Evolutionary conservation across 1,140 invertebrate genomes (phyloP).

Genomic region (Drosophila funebris): DNA sequence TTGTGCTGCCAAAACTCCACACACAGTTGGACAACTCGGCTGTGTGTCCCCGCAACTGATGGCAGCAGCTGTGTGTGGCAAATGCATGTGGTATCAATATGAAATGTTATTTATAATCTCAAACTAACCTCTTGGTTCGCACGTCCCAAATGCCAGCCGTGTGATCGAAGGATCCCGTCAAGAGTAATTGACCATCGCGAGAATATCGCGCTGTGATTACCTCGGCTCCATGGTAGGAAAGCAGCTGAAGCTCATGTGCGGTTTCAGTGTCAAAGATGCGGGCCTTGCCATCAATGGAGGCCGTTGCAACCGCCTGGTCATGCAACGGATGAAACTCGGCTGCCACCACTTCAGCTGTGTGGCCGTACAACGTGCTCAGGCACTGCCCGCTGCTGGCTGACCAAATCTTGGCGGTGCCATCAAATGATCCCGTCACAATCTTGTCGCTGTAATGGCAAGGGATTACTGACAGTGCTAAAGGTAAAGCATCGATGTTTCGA

Average conservation of each 20-base stretch:
- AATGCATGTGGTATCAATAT: background rate
- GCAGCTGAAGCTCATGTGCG: constrained; percentile 86
- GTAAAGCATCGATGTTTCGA: background rate
- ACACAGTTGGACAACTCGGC: constrained; percentile 90
- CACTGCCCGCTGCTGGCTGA: constrained; percentile 86
- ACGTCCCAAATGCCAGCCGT: constrained; percentile 91
- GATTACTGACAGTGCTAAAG: background rate
- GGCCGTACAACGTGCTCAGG: constrained; percentile 88
- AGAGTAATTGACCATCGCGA: constrained; percentile 87
- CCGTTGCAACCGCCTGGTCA: constrained; percentile 87
- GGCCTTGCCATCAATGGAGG: constrained; percentile 90
- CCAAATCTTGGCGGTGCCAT: constrained; percentile 91
- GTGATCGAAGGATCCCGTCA: constrained; percentile 92
- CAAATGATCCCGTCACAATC: constrained; percentile 91
- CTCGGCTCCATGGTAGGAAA: constrained; percentile 89
- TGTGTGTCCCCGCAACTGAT: constrained; percentile 88
- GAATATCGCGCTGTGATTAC: constrained; percentile 90
- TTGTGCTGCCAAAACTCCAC: constrained; percentile 89
- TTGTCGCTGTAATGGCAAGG: constrained; percentile 85
- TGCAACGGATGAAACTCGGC: constrained; percentile 87
- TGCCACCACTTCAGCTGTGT: constrained; percentile 89
- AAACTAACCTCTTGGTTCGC: constrained; percentile 87
- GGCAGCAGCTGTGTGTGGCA: constrained; percentile 85
- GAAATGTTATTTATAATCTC: background rate
- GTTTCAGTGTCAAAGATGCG: constrained; percentile 88